Conservation (phyloP, 2,888 invertebrate genomes). For the Drosophila neutralis region DNA sequence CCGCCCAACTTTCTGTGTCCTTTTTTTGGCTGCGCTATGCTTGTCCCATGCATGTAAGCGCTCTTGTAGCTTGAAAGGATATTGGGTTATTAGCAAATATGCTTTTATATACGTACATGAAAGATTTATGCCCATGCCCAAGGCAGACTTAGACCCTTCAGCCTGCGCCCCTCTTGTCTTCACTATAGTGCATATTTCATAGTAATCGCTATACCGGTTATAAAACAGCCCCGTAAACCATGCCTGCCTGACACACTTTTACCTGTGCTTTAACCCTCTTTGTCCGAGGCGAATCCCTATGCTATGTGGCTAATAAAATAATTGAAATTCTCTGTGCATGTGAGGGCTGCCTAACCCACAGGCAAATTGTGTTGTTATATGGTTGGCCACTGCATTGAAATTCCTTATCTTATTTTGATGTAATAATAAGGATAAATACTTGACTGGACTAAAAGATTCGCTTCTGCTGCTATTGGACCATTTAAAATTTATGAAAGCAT, state of each 20-base stretch:
- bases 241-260: conserved; percentile 41
- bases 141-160: conserved; percentile 34
- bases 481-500: background rate
- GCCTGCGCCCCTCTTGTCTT: conserved; percentile 1
- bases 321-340: conserved; percentile 75
- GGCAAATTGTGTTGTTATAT: conserved; percentile 38
- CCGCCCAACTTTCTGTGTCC: conserved; percentile 34
- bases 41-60: conserved; percentile 26
- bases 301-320: conserved; percentile 76
- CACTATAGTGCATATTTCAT: conserved; percentile 71
- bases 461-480: background rate
- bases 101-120: conserved; percentile 71
- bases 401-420: conserved; percentile 5
- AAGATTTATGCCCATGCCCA: conserved; percentile 67
- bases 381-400: conserved; percentile 33
- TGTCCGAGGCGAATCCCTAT: conserved; percentile 48
- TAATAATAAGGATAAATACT: background rate
- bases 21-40: conserved; percentile 49
- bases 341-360: conserved; percentile 28
- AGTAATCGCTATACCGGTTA: conserved; percentile 74
- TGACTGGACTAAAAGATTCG: background rate
- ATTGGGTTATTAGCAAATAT: conserved; percentile 78
- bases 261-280: conserved; percentile 59
- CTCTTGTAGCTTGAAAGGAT: conserved; percentile 56
- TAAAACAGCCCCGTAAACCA: conserved; percentile 57